Conservation (phyloP, 2,113 vertebrate genomes). For the Gallinago media region DNA sequence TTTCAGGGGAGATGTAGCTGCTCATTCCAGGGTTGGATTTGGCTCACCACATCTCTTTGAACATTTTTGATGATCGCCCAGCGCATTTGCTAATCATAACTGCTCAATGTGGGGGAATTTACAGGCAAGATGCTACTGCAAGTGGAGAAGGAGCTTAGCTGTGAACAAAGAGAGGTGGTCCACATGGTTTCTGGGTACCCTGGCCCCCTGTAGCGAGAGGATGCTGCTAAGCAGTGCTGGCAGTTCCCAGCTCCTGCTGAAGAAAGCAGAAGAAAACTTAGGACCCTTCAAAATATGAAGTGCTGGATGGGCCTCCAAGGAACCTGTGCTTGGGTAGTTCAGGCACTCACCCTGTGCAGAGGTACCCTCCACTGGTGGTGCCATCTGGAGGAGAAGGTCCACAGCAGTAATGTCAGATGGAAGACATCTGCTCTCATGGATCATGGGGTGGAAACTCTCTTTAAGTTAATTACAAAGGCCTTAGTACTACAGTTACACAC, state of each 20-base stretch:
- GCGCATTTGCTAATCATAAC: neutral
- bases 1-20: neutral
- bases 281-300: neutral
- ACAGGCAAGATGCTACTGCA: neutral
- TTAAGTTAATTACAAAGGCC: neutral
- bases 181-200: neutral
- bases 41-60: neutral
- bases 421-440: neutral
- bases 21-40: neutral
- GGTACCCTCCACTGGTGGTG: rapidly evolving
- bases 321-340: rapidly evolving
- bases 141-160: neutral
- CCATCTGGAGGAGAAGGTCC: neutral
- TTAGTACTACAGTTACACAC: neutral
- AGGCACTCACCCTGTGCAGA: neutral
- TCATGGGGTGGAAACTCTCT: neutral
- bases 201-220: rapidly evolving
- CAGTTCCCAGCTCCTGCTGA: neutral
- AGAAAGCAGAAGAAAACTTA: neutral
- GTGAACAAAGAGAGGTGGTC: neutral
- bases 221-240: neutral
- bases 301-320: neutral
- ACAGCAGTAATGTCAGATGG: neutral
- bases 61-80: neutral
- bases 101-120: neutral